Conservation (phyloP, 1,140 invertebrate genomes). For the Arion vulgaris region DNA sequence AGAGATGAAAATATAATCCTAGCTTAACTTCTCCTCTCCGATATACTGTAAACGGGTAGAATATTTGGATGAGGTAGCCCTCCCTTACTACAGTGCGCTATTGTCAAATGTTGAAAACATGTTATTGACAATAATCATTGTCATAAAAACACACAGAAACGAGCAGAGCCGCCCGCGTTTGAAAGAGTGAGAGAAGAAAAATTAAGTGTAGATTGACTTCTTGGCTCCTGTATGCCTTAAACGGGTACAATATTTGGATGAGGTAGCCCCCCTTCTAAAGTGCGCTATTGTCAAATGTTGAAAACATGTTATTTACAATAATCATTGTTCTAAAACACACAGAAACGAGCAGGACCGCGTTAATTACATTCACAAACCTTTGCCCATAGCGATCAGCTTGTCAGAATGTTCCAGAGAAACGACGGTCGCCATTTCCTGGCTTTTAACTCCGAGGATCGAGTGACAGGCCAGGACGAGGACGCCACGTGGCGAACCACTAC, state of each 20-base stretch:
- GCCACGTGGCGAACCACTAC: constrained; percentile 13
- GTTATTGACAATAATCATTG: constrained; percentile 24
- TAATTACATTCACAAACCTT: constrained; percentile 11
- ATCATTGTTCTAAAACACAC: constrained; percentile 22
- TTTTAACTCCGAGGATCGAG: constrained; percentile 24
- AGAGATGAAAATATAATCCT: no score
- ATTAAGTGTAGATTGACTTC: no score
- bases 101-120: constrained; percentile 5
- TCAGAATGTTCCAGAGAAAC: constrained; percentile 24
- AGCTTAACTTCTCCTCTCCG: no score
- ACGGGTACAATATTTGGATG: neutral
- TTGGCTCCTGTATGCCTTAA: neutral
- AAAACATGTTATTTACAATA: constrained; percentile 19
- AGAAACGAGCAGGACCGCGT: constrained; percentile 8
- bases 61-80: neutral
- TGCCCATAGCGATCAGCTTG: neutral
- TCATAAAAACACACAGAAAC: no score
- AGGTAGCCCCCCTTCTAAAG: neutral
- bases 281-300: neutral
- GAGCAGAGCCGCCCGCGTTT: no score
- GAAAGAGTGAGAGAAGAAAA: no score
- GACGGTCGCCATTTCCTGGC: constrained; percentile 33
- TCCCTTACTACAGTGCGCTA: neutral
- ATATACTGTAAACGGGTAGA: neutral
- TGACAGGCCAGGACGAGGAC: constrained; percentile 1